Evolutionary conservation across 2,888 invertebrate genomes (phyloP).

Genomic region (Heliconius ethilla): DNA sequence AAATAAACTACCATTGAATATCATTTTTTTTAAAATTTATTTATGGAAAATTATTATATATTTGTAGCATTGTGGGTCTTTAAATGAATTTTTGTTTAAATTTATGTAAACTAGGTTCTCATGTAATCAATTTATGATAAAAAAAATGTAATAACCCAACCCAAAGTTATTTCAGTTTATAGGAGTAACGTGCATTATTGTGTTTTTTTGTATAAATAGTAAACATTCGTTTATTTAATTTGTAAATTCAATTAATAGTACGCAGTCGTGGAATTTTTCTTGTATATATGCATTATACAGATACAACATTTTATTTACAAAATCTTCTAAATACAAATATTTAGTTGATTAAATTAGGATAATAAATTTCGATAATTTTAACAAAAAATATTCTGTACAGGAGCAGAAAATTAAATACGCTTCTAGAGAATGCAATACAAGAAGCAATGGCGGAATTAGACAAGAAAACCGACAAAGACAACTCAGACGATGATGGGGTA

Average conservation of each 20-base stretch:
- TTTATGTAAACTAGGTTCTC: background rate
- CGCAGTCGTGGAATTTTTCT: slow-evolving; percentile 3
- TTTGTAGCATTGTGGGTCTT: background rate
- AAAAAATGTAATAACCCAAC: slow-evolving; percentile 68
- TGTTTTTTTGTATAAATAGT: no score
- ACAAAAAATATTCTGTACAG: slow-evolving; percentile 72
- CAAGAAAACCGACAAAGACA: slow-evolving; percentile 78
- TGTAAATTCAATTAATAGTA: background rate
- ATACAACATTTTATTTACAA: background rate
- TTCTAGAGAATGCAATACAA: slow-evolving; percentile 95
- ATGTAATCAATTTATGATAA: background rate
- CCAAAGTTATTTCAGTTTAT: slow-evolving; percentile 52
- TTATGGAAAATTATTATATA: background rate
- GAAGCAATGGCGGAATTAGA: slow-evolving; percentile 96
- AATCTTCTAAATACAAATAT: background rate
- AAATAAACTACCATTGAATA: background rate
- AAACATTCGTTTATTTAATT: no score
- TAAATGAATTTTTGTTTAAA: slow-evolving; percentile 19
- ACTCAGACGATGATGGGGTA: slow-evolving; percentile 40
- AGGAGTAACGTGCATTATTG: background rate
- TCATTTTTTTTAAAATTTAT: background rate
- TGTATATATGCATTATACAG: background rate
- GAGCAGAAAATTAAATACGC: slow-evolving; percentile 95
- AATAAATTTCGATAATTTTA: background rate
- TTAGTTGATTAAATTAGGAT: no score